Evolutionary conservation across 2,797 vertebrate genomes (phyloP), one percentile per base, ranked within the genome.

Genomic region (Esox lucius): DNA sequence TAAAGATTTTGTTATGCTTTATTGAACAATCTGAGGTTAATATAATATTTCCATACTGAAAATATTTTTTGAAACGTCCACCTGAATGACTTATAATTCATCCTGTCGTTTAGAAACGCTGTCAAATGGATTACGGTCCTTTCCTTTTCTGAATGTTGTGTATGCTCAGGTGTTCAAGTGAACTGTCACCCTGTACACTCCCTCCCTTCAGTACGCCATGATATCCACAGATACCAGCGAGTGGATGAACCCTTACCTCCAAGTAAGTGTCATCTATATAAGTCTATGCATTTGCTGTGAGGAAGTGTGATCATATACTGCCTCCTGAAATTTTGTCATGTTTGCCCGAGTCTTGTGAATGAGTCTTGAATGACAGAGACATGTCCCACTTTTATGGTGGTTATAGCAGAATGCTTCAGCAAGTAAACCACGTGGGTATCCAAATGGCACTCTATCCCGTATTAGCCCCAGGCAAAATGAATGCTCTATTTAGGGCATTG

Each of bases 231-330:
- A 8, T 99, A 99, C 91, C 97, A 99, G 86, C 94, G 98, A 61
- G 97, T 99, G 92, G 98, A 99, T 17, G 98, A 99, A 88, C 96
- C 97, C 72, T 93, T 99, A 11, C 98, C 98, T 78, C 96, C 98
- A 91, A 98, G 98, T 99, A 92, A 98, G 97, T 88, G 91, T 92
- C 82, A 86, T 88, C 85, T 91, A 77, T 82, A 75, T 71, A 83
- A 74, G 16, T 35, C 28, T 74, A 15, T 70, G 11, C 70, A 9
- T 71, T 15, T 72, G 16, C 51, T 22, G 56, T 26, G 56, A 26
- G 12, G 22, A 61, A 61, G 22, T 22, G 61, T 24, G 22, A 12
- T 26, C 3, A 61, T 24, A 4, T 61, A 61, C n/a, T 24, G 56
- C 56, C 56, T 24, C 22, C 22, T 61, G n/a, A 22, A n/a, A 12